Conservation (phyloP, 2,888 invertebrate genomes). For the Cremastinae sp. region DNA sequence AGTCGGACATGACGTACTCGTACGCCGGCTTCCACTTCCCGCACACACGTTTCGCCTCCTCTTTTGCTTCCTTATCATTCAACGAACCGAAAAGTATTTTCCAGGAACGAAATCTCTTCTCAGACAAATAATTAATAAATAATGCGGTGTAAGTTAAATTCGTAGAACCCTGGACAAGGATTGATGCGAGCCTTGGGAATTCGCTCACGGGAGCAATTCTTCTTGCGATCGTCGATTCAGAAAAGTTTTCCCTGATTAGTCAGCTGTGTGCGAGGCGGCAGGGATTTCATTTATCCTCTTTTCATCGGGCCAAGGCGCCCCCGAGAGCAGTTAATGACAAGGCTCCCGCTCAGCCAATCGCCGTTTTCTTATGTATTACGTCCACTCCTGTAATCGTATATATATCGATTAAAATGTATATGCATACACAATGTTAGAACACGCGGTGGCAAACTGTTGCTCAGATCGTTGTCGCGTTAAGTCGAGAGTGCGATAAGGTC, state of each 20-base stretch:
- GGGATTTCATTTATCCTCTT: constrained; percentile 26
- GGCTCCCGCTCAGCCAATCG: constrained; percentile 20
- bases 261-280: neutral
- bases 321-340: constrained; percentile 22
- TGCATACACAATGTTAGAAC: constrained; percentile 28
- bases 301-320: constrained; percentile 11
- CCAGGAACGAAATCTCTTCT: neutral
- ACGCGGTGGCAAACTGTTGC: constrained; percentile 73
- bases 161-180: too few species aligned
- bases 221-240: neutral
- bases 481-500: constrained; percentile 66
- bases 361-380: constrained; percentile 15
- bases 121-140: neutral
- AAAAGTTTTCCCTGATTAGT: neutral
- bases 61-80: neutral
- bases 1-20: constrained; percentile 48
- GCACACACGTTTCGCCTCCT: neutral
- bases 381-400: neutral
- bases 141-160: neutral
- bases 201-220: neutral
- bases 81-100: neutral
- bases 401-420: constrained; percentile 47
- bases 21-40: constrained; percentile 10
- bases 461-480: constrained; percentile 74
- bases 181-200: neutral